phyloP scores from a whole-genome alignment of 2,888 invertebrate species.

The Polylopha cassiicola region DNA sequence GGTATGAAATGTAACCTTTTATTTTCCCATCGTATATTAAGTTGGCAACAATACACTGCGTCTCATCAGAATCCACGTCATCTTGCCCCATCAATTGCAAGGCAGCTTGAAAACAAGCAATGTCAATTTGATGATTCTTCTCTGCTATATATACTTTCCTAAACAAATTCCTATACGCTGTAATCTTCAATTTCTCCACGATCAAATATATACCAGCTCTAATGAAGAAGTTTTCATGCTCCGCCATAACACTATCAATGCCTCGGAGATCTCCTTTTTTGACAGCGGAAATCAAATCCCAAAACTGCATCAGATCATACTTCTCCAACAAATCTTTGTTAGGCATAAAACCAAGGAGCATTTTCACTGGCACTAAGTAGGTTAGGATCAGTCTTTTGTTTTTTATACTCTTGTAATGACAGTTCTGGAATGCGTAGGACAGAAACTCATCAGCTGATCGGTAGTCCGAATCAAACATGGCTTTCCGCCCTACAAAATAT shows the following conservation, averaged over 20 bases:
- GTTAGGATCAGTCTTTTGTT: constrained; percentile 96
- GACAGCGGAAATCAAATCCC: constrained; percentile 91
- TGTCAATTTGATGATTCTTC: constrained; percentile 91
- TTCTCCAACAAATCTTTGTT: constrained; percentile 86
- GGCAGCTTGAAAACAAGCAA: constrained; percentile 89
- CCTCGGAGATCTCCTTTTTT: constrained; percentile 91
- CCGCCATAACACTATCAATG: constrained; percentile 89
- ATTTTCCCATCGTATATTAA: constrained; percentile 97
- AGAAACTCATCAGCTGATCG: constrained; percentile 94
- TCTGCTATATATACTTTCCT: constrained; percentile 89
- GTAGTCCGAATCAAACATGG: constrained; percentile 99
- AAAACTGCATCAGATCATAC: constrained; percentile 93
- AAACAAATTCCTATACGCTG: constrained; percentile 96
- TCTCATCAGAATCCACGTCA: constrained; percentile 95
- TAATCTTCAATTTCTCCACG: constrained; percentile 96
- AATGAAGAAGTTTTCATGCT: constrained; percentile 94
- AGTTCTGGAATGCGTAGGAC: constrained; percentile 94
- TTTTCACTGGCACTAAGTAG: constrained; percentile 97
- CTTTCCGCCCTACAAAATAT: constrained; percentile 97
- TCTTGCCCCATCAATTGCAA: constrained; percentile 87
- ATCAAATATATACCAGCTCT: constrained; percentile 98
- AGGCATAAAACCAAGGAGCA: constrained; percentile 98
- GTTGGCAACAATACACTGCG: constrained; percentile 97
- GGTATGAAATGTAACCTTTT: constrained; percentile 98
- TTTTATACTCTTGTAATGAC: constrained; percentile 86